Percentiles rank a stretch among this genome's conserved stretches.
Evolutionary conservation across 2,113 vertebrate genomes (phyloP).

Genomic region (Corythaixoides concolor): DNA sequence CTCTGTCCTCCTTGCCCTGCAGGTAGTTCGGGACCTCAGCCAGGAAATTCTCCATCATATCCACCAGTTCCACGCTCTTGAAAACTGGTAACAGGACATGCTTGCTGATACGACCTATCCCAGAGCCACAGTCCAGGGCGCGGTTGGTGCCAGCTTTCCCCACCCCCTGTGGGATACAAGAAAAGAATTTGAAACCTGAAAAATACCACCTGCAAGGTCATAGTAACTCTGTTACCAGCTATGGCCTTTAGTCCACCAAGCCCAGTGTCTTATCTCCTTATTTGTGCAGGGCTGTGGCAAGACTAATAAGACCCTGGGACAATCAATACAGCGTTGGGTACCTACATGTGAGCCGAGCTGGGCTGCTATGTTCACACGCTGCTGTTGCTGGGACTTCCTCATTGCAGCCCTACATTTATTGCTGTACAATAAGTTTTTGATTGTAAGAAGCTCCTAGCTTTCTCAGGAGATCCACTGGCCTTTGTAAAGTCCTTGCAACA

Average conservation of each 20-base stretch:
- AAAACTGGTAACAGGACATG: slow-evolving; percentile 91
- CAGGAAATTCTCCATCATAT: slow-evolving; percentile 95
- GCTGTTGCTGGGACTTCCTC: neutral
- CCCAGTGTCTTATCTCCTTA: neutral
- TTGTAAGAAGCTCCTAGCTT: neutral
- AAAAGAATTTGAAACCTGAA: neutral
- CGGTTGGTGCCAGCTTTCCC: slow-evolving; percentile 85
- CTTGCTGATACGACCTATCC: slow-evolving; percentile 92
- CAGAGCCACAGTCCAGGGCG: slow-evolving; percentile 91
- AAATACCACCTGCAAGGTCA: neutral
- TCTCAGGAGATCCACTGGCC: neutral
- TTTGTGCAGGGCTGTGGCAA: neutral
- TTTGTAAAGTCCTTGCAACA: neutral
- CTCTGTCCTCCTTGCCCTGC: slow-evolving; percentile 78
- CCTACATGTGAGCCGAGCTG: accelerated
- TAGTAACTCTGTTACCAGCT: neutral
- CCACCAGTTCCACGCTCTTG: slow-evolving; percentile 88
- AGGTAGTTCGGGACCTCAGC: slow-evolving; percentile 90
- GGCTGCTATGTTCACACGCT: neutral
- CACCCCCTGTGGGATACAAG: slow-evolving; percentile 77
- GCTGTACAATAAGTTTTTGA: neutral
- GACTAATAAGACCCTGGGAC: neutral
- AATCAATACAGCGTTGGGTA: neutral
- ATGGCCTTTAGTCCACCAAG: neutral
- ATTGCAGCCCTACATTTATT: neutral